Conservation (phyloP, 1,140 invertebrate species). For the Caligus rogercresseyi region DNA sequence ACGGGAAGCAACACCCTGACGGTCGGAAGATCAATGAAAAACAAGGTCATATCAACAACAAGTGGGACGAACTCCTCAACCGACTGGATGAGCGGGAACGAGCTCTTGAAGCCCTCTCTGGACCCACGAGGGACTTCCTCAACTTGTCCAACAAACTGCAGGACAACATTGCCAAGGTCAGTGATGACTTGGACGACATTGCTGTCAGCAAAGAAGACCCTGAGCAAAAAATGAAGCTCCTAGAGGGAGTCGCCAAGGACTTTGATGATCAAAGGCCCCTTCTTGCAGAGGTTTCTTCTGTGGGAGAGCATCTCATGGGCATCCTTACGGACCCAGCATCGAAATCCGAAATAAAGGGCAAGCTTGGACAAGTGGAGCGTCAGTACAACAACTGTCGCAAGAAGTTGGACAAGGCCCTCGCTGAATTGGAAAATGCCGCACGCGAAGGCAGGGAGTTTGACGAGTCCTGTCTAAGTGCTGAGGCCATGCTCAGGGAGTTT, state of each 20-base stretch:
- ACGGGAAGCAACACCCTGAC: conserved; percentile 51
- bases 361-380: conserved; percentile 58
- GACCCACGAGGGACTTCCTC: conserved; percentile 75
- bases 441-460: conserved; percentile 56
- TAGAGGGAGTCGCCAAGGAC: conserved; percentile 61
- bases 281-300: conserved; percentile 64
- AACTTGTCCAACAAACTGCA: conserved; percentile 56
- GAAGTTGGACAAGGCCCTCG: conserved; percentile 71
- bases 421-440: conserved; percentile 67
- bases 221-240: conserved; percentile 64
- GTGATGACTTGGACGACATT: conserved; percentile 64
- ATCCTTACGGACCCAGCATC: conserved; percentile 77
- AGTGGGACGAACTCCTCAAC: conserved; percentile 57
- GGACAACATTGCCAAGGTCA: conserved; percentile 61
- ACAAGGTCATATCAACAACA: conserved; percentile 34
- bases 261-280: conserved; percentile 66
- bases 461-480: conserved; percentile 58
- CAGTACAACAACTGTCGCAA: conserved; percentile 66
- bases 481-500: conserved; percentile 69
- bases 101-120: conserved; percentile 63
- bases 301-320: conserved; percentile 63
- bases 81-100: conserved; percentile 62
- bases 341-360: conserved; percentile 69
- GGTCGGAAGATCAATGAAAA: conserved; percentile 44
- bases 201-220: conserved; percentile 52